A percentile compares a stretch with the other conserved stretches of the same genome.
These are phyloP conservation scores for Tangara arthus DNA, from an alignment of 2,797 vertebrate species.

Conservation along the genomic window DNA sequence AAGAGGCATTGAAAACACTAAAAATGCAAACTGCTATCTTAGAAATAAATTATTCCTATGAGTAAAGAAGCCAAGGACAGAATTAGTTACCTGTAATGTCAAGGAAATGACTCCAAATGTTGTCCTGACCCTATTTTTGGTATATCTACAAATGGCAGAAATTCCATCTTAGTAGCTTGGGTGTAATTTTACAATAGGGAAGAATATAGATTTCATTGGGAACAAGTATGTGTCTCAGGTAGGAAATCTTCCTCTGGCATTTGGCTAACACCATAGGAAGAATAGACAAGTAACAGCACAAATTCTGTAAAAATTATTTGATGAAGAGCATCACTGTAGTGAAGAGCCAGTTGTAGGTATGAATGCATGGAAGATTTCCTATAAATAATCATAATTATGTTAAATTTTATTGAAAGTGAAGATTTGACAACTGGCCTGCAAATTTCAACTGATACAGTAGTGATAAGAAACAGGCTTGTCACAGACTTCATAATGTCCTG, in stretches of 20 bases:
- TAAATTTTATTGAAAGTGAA: neutral
- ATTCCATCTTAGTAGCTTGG: neutral
- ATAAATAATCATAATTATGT: neutral
- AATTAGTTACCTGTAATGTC: neutral
- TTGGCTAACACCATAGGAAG: neutral
- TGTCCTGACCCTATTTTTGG: neutral
- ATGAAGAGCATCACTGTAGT: neutral
- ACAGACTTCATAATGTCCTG: neutral
- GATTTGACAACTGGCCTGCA: neutral
- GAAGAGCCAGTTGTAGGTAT: neutral
- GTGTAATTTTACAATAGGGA: neutral
- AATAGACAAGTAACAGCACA: neutral
- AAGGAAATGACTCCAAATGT: neutral
- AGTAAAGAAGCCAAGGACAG: neutral
- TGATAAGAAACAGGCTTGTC: neutral
- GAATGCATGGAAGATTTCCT: neutral
- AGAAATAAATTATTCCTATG: neutral
- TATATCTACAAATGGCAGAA: neutral
- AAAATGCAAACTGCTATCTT: neutral
- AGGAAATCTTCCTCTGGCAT: neutral
- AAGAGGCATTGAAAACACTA: neutral
- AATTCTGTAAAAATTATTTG: neutral
- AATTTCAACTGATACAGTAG: neutral
- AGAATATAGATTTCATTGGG: neutral
- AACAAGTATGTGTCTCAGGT: neutral